These are phyloP conservation scores for Thalassoma bifasciatum DNA, from an alignment of 2,113 vertebrate species.

Conservation along the genomic window DNA sequence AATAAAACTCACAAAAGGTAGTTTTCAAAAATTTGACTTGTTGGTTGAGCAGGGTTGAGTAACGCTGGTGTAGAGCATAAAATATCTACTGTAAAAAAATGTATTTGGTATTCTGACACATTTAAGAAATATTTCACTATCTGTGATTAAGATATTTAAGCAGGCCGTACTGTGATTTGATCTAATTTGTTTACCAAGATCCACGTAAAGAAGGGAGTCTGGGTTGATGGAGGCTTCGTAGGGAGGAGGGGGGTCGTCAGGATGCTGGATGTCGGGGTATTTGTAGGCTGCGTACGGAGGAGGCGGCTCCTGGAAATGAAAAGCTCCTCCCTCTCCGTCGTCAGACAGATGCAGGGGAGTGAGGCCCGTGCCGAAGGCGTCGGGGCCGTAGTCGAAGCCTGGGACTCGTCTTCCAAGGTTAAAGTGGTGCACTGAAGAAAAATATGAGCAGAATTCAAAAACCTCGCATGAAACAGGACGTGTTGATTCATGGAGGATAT, in stretches of 20 bases:
- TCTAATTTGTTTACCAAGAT: too few species aligned
- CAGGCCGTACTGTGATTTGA: too few species aligned
- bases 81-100: too few species aligned
- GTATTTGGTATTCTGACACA: too few species aligned
- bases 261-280: slow-evolving; percentile 95
- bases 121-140: too few species aligned
- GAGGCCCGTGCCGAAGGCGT: slow-evolving; percentile 94
- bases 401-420: slow-evolving; percentile 96
- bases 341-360: slow-evolving; percentile 97
- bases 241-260: slow-evolving; percentile 95
- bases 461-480: too few species aligned
- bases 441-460: neutral
- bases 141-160: too few species aligned
- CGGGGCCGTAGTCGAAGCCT: slow-evolving; percentile 95
- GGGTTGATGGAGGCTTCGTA: slow-evolving; percentile 97
- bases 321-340: slow-evolving; percentile 95
- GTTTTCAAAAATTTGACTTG: too few species aligned
- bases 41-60: too few species aligned
- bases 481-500: neutral
- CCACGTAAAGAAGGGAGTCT: slow-evolving; percentile 90
- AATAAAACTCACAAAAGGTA: too few species aligned
- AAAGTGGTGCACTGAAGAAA: slow-evolving; percentile 92
- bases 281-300: slow-evolving; percentile 98
- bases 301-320: slow-evolving; percentile 97
- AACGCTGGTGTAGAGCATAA: too few species aligned